Evolutionary conservation across 2,797 vertebrate genomes (phyloP).

Genomic region (Pipistrellus pygmaeus): DNA sequence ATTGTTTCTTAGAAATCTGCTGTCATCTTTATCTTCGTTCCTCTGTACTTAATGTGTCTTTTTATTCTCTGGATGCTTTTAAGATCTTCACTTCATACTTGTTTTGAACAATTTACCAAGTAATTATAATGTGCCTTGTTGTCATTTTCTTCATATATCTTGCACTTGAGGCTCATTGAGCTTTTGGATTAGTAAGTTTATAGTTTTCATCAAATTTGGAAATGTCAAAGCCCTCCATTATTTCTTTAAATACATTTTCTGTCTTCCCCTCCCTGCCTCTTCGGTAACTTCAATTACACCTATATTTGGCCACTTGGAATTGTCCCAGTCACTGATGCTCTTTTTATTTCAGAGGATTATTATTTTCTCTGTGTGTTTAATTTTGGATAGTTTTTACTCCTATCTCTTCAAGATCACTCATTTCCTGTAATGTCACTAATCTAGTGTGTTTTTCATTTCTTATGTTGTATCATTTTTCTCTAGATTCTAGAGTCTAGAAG

Average conservation of each 20-base stretch:
- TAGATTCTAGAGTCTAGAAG: background rate
- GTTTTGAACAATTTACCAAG: background rate
- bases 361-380: background rate
- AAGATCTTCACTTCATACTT: conserved; percentile 28
- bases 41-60: background rate
- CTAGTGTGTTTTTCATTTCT: conserved; percentile 10
- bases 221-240: background rate
- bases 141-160: conserved; percentile 40
- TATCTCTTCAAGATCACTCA: background rate
- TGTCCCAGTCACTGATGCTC: background rate
- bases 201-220: conserved; percentile 32
- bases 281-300: background rate
- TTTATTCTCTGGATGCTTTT: conserved; percentile 8
- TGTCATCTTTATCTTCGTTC: conserved; percentile 32
- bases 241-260: conserved; percentile 15
- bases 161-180: background rate
- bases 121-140: background rate
- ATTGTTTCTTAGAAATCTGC: background rate
- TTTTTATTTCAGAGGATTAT: background rate
- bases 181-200: background rate
- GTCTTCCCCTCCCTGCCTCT: background rate
- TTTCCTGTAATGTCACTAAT: background rate
- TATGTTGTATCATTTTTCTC: background rate
- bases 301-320: background rate
- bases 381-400: background rate